phyloP scores from a whole-genome alignment of 1,140 invertebrate species.

The Aradophagus sp. region DNA sequence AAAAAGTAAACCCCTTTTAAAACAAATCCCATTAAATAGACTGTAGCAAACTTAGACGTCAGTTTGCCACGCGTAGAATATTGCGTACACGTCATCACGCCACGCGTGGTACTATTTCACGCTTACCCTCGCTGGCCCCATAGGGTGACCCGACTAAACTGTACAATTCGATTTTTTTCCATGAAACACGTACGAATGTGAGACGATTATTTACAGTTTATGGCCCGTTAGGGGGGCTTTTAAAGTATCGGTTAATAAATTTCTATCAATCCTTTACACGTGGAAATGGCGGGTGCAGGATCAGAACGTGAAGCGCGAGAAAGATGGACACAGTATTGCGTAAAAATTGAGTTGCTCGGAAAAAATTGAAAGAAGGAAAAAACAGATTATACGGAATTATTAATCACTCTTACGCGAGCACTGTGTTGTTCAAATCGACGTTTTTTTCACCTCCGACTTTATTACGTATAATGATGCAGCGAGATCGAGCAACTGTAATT shows the following conservation, averaged over 20 bases:
- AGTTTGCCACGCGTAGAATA: constrained; percentile 47
- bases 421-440: too few species aligned
- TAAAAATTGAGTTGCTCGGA: too few species aligned
- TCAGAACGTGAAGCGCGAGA: too few species aligned
- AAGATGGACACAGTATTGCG: too few species aligned
- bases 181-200: constrained; percentile 32
- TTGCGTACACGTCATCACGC: constrained; percentile 37
- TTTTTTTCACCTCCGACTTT: too few species aligned
- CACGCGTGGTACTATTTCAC: constrained; percentile 40
- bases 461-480: too few species aligned
- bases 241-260: constrained; percentile 48
- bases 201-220: constrained; percentile 48
- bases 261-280: constrained; percentile 35
- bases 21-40: constrained; percentile 6
- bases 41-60: constrained; percentile 35
- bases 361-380: too few species aligned
- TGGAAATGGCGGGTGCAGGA: constrained; percentile 13
- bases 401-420: too few species aligned
- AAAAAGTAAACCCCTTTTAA: too few species aligned
- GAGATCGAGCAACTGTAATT: too few species aligned
- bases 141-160: constrained; percentile 33
- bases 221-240: constrained; percentile 33
- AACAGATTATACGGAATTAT: too few species aligned
- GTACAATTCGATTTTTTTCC: constrained; percentile 48
- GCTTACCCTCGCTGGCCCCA: constrained; percentile 30